phyloP scores from a whole-genome alignment of 2,797 vertebrate genomes.

The Moxostoma hubbsi region DNA sequence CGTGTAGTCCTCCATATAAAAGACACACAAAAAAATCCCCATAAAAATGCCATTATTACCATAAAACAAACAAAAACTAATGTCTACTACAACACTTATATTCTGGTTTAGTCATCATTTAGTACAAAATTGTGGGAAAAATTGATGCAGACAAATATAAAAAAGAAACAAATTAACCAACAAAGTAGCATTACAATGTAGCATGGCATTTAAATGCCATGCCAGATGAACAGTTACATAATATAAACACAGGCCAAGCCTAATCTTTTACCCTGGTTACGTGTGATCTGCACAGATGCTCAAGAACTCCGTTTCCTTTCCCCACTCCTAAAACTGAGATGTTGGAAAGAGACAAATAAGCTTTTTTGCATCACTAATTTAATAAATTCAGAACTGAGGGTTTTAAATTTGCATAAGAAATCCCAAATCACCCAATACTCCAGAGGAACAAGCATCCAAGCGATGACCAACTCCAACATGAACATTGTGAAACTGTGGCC shows the following conservation, averaged over 20 bases:
- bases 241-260: neutral
- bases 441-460: constrained; percentile 86
- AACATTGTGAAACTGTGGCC: constrained; percentile 80
- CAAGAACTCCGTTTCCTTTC: constrained; percentile 69
- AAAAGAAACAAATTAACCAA: no score
- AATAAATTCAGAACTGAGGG: no score
- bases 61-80: neutral
- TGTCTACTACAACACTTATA: no score
- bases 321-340: constrained; percentile 85
- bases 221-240: neutral
- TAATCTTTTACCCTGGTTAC: constrained; percentile 81
- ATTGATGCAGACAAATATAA: no score
- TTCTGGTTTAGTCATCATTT: no score
- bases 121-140: no score
- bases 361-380: neutral
- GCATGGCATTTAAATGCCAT: no score
- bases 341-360: constrained; percentile 7
- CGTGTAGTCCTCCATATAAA: neutral
- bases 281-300: constrained; percentile 73
- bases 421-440: constrained; percentile 82
- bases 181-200: no score
- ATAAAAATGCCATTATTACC: no score
- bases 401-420: no score
- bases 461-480: constrained; percentile 86
- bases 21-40: neutral